These are phyloP conservation scores for Theonella swinhoei DNA, from an alignment of 37 sponge, comb jelly and placozoan species.

Conservation along the genomic window DNA sequence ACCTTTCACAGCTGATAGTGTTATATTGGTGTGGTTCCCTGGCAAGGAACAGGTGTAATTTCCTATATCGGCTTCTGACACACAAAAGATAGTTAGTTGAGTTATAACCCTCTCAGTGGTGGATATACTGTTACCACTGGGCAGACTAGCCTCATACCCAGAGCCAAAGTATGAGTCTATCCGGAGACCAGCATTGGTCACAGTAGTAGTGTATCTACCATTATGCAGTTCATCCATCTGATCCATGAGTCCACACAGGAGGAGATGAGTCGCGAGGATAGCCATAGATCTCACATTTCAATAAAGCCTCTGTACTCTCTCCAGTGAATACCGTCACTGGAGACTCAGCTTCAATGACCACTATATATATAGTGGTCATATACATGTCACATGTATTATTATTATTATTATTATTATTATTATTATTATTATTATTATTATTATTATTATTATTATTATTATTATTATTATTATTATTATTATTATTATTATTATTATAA, in stretches of 20 bases:
- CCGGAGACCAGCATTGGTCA: background rate
- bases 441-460: no score
- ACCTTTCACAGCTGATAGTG: no score
- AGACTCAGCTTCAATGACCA: background rate
- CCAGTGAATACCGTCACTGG: background rate
- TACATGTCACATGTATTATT: no score
- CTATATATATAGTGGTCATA: background rate
- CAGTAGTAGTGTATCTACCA: conserved; percentile 16
- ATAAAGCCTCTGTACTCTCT: background rate
- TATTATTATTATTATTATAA: no score
- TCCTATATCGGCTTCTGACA: conserved; percentile 6
- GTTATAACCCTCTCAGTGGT: background rate
- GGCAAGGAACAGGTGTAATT: conserved; percentile 20
- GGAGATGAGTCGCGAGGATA: background rate
- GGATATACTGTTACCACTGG: background rate
- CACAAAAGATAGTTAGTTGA: conserved; percentile 1
- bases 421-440: no score
- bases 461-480: no score
- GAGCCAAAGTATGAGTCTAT: no score
- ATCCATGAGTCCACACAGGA: background rate
- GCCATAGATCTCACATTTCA: conserved; percentile 29
- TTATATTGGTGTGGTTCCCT: no score
- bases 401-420: no score
- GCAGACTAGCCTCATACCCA: no score
- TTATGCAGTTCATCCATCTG: background rate